A percentile compares a stretch with the other conserved stretches of the same genome.
Evolutionary conservation across 1,140 invertebrate species (phyloP).

Genomic region (Telenomus remus): DNA sequence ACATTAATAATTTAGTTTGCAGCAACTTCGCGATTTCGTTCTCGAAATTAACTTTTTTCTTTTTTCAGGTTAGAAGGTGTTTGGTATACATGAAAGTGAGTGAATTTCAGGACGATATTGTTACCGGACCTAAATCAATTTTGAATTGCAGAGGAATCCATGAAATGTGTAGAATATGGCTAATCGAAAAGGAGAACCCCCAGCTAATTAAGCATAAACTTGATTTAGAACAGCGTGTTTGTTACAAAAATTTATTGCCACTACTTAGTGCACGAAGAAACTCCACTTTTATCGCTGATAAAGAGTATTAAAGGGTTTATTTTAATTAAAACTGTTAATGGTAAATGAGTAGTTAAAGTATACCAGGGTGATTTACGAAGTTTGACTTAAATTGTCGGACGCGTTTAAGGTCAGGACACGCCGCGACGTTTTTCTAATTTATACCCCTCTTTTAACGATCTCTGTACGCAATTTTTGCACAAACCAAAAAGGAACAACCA

Average conservation of each 20-base stretch:
- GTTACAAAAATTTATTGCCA: constrained; percentile 48
- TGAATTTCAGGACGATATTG: too few species aligned
- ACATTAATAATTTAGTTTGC: too few species aligned
- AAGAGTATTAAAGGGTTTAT: constrained; percentile 52
- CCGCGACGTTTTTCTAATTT: constrained; percentile 34
- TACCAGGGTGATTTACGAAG: constrained; percentile 41
- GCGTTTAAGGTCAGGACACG: constrained; percentile 18
- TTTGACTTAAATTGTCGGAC: constrained; percentile 43
- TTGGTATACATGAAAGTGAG: too few species aligned
- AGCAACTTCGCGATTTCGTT: too few species aligned
- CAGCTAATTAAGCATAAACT: constrained; percentile 45
- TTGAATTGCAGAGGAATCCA: too few species aligned
- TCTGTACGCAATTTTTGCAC: background rate
- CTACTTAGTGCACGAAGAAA: constrained; percentile 23
- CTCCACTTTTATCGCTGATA: constrained; percentile 48
- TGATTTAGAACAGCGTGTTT: constrained; percentile 44
- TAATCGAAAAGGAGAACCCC: background rate
- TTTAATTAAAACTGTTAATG: constrained; percentile 55
- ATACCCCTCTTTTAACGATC: constrained; percentile 16
- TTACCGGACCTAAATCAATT: too few species aligned
- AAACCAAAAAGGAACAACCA: too few species aligned
- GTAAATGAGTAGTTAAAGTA: constrained; percentile 52
- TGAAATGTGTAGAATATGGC: too few species aligned
- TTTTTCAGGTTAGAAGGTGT: too few species aligned
- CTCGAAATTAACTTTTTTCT: too few species aligned